Evolutionary conservation across 2,113 vertebrate species (phyloP).

Genomic region (Channa argus): DNA sequence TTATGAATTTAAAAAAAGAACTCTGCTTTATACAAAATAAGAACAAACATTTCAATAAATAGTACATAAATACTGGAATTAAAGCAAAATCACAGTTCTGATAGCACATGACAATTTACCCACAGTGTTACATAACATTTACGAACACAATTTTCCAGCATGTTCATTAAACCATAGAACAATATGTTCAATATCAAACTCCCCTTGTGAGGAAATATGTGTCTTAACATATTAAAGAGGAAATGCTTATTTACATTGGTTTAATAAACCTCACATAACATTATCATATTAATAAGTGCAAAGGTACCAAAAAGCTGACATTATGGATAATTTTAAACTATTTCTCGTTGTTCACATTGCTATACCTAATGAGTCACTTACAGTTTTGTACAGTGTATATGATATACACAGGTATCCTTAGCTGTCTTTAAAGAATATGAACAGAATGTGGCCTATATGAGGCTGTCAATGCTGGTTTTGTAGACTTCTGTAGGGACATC

Average conservation of each 20-base stretch:
- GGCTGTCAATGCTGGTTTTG: too few species aligned
- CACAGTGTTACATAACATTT: conserved; percentile 3
- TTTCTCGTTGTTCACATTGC: neutral
- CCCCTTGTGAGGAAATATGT: conserved; percentile 67
- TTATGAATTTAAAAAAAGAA: conserved; percentile 3
- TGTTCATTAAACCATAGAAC: conserved; percentile 50
- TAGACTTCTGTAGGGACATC: too few species aligned
- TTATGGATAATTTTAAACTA: too few species aligned
- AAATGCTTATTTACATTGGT: too few species aligned
- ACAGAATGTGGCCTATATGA: neutral
- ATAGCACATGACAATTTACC: neutral
- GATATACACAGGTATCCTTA: neutral
- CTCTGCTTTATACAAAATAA: conserved; percentile 16
- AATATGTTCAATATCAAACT: conserved; percentile 75
- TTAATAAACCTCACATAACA: too few species aligned
- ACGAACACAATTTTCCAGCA: conserved; percentile 32
- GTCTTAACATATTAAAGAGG: neutral
- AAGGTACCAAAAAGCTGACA: too few species aligned
- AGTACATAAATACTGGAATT: conserved; percentile 50
- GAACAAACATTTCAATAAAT: conserved; percentile 52
- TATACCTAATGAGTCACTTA: neutral
- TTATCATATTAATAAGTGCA: too few species aligned
- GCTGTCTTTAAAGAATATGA: conserved; percentile 64
- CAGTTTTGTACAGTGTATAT: neutral
- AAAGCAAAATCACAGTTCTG: conserved; percentile 44